Base-by-base conservation (phyloP, 2,113 vertebrate species). In the human (Homo sapiens) region DNA sequence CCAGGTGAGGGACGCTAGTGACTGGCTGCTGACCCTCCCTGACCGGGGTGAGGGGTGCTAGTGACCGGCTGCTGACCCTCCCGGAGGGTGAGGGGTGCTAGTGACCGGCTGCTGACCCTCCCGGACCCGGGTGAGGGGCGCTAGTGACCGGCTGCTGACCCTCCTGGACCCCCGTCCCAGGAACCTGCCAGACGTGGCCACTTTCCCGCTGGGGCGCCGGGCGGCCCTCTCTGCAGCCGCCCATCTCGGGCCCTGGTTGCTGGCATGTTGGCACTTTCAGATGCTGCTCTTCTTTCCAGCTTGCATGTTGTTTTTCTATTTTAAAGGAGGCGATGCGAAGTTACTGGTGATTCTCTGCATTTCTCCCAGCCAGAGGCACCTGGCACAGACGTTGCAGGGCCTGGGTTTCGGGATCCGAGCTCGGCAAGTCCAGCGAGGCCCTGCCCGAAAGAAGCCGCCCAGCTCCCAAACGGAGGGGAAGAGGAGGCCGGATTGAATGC, bases 291-390 rank as follows among this genome's bases (percentile, higher is more conserved):
- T 50, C 38, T 14, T 35, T 6, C 8, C 9, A 52, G 1, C 52
- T 2, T 10, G 32, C 35, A 1, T 89, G 27, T 68, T 2, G 17
- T 55, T 17, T 86, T 30, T 87, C 87, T 98, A 86, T 98, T 96
- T 97, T 92, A 52, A 73, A 99, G 99, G 99, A 38, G 99, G 99
- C 2, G 99, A 99, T 57, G 98, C 99, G 6, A 99, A 99, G 98
- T 97, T 99, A 93, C 97, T 99, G 98, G 96, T 99, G 98, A 98
- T 99, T 95, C 95, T 99, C 55, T 99, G 99, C 32, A 98, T 99
- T 59, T 99, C 99, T 79, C 99, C 99, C 2, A 98, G 98, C 13
- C 99, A 97, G 89, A 99, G 97, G 91, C 99, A 99, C 89, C 57
- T 99, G 96, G 98, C 99, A 0, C 99, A 99, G 98, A 99, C 99